These are phyloP conservation scores for Aelia acuminata DNA, from an alignment of 2,888 invertebrate species.

Conservation along the genomic window DNA sequence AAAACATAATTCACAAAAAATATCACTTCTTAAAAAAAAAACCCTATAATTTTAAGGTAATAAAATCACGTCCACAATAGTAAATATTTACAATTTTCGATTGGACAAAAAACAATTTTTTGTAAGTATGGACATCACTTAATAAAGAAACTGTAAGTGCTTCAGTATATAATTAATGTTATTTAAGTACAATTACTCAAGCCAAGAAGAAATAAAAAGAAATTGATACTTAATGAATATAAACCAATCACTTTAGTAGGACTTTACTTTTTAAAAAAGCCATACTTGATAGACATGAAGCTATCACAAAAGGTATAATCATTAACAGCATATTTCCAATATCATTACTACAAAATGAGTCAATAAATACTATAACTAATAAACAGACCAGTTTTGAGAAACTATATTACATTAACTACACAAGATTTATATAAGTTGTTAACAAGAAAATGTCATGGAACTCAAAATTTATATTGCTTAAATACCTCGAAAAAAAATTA, in stretches of 20 bases:
- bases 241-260: not conserved
- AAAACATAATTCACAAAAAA: not conserved
- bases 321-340: not conserved
- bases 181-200: not conserved
- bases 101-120: not conserved
- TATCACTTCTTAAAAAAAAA: not conserved
- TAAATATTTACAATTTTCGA: not conserved
- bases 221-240: not conserved
- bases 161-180: not conserved
- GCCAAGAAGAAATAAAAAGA: not conserved
- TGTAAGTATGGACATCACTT: not conserved
- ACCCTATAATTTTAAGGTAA: not conserved
- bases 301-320: not conserved
- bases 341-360: not conserved
- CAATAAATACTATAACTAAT: not conserved
- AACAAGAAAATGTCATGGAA: conserved; percentile 4
- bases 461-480: not conserved
- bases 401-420: not conserved
- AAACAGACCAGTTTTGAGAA: conserved; percentile 12
- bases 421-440: not conserved
- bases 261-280: not conserved
- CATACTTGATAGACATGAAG: not conserved
- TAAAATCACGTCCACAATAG: not conserved
- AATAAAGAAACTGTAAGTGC: not conserved
- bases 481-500: not conserved